Base-by-base conservation (phyloP, 2,797 vertebrate genomes). In the Crocidura indochinensis region DNA sequence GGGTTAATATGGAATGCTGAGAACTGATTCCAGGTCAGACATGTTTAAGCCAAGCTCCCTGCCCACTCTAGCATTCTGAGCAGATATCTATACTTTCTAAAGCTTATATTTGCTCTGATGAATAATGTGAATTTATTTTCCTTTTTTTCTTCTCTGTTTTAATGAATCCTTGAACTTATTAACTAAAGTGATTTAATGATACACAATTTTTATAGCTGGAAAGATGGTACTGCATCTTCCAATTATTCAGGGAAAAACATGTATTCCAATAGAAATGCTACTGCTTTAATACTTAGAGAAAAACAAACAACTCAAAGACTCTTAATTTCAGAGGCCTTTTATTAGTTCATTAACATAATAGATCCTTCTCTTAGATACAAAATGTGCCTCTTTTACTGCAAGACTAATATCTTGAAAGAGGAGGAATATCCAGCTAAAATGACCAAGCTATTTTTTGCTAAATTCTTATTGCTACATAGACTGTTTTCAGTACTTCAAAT, bases 121-220 rank as follows among this genome's bases (percentile, higher is more conserved):
- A 69, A 46, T 60, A 64, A 78, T 38, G 49, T 46, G 65, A 44
- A 71, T 65, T 44, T 56, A 69, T 84, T 51, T 84, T 76, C n/a
- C 76, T 84, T 82, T 46, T 87, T 53, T 78, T 44, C 78, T 46
- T 87, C 46, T 53, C 75, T 44, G 71, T 84, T 88, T 88, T 68
- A 64, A 86, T 53, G 31, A 78, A 86, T 46, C 15, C 27, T 87
- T 72, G 46, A 44, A 83, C 75, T 94, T 78, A 14, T 9, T 67
- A 88, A 76, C 4, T 49, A 49, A 60, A 29, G n/a, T 47, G 65
- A 79, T 47, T 74, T 77, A 24, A 44, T 24, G 60, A 62, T 53
- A 62, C 8, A 17, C 22, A 22, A 8, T 88, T 87, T 8, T 85
- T 68, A 72, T 0, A 77, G 11, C 62, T 77, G 47, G 62, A 29